phyloP scores from a whole-genome alignment of 2,797 vertebrate genomes.

The Ctenochaetus hawaiiensis region DNA sequence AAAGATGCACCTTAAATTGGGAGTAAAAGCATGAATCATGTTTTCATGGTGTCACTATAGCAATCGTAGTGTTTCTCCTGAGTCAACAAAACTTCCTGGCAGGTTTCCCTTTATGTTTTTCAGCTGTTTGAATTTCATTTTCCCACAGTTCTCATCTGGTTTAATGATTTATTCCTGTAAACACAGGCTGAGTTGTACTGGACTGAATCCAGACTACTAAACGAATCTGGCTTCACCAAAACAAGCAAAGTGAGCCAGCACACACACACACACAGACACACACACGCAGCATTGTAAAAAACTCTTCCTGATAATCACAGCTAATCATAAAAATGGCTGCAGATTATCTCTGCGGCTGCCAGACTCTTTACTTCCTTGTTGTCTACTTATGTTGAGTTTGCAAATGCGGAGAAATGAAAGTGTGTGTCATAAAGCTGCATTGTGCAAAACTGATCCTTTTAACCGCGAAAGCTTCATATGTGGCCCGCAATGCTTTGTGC shows the following conservation, averaged over 20 bases:
- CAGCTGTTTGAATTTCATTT: slow-evolving; percentile 43
- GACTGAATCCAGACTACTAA: slow-evolving; percentile 66
- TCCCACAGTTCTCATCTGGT: slow-evolving; percentile 6
- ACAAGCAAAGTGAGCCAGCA: slow-evolving; percentile 38
- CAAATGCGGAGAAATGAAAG: background rate
- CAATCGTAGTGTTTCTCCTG: background rate
- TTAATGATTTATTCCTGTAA: slow-evolving; percentile 56
- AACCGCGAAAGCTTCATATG: background rate
- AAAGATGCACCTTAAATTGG: no score
- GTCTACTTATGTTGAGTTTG: background rate
- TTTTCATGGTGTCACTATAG: no score
- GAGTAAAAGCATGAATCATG: no score
- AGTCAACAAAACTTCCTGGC: slow-evolving; percentile 28
- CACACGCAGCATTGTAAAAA: slow-evolving; percentile 6
- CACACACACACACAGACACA: slow-evolving; percentile 10
- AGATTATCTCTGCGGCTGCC: background rate
- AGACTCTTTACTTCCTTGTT: slow-evolving; percentile 32
- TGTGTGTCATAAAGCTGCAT: background rate
- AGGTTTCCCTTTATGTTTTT: background rate
- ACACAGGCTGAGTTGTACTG: slow-evolving; percentile 52
- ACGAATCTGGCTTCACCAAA: slow-evolving; percentile 38
- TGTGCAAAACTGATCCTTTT: background rate
- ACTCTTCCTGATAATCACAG: slow-evolving; percentile 33
- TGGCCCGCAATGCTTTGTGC: slow-evolving; percentile 9
- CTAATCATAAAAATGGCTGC: slow-evolving; percentile 37